Percentiles rank a stretch among this genome's conserved stretches.
Evolutionary conservation across 37 sponge, comb jelly and placozoan species (phyloP).

Genomic region (Aplysina aerophoba): DNA sequence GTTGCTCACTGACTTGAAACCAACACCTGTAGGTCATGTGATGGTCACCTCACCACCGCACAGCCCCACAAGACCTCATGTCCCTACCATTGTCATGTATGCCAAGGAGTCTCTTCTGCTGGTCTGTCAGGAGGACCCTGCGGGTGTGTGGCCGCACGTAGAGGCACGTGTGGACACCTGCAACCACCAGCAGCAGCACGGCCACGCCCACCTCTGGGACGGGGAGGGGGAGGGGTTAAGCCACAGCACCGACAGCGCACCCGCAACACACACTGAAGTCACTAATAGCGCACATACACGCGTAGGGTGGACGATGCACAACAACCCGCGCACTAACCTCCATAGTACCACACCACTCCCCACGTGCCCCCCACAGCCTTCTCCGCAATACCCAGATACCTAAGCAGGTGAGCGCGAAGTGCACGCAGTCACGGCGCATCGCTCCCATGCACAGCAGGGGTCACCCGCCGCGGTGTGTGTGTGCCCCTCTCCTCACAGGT

Average conservation of each 20-base stretch:
- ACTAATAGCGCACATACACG: neutral
- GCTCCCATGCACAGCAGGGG: neutral
- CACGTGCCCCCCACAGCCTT: neutral
- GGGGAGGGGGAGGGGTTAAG: no score
- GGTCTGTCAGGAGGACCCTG: conserved; percentile 23
- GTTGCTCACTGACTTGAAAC: conserved; percentile 37
- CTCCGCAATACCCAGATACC: no score
- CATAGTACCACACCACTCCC: neutral
- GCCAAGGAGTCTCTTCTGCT: conserved; percentile 47
- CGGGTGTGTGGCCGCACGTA: neutral
- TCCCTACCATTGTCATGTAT: conserved; percentile 21
- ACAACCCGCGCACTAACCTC: neutral
- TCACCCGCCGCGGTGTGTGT: no score
- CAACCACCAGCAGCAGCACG: neutral
- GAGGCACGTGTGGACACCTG: neutral
- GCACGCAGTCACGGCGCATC: neutral
- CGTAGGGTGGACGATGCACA: neutral
- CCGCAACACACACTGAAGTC: conserved; percentile 14
- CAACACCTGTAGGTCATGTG: conserved; percentile 22
- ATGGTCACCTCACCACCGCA: neutral
- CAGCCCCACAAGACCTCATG: neutral
- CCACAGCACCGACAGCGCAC: neutral
- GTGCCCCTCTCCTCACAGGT: no score
- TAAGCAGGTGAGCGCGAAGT: no score
- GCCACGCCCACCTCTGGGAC: no score